These are phyloP conservation scores for Phoxinus dragarum DNA, from an alignment of 2,797 vertebrate species.

Conservation along the genomic window DNA sequence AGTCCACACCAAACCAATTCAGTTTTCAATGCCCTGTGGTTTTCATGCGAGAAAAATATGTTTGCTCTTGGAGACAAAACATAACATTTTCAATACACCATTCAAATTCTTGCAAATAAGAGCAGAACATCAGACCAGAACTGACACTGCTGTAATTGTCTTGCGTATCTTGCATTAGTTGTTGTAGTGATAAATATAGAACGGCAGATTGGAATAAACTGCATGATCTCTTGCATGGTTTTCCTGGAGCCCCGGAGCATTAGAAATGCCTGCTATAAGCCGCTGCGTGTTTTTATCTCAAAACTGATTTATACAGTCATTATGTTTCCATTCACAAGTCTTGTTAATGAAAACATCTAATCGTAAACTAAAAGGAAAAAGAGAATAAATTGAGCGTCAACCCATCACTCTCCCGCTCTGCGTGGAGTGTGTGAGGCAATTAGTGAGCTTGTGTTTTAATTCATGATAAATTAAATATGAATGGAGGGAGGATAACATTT, in stretches of 20 bases:
- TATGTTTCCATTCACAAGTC: constrained; percentile 32
- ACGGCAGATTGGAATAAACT: neutral
- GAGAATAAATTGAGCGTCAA: constrained; percentile 30
- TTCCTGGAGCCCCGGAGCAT: neutral
- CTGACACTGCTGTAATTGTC: constrained; percentile 1
- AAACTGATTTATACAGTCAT: constrained; percentile 12
- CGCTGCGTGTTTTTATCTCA: neutral
- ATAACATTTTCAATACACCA: neutral
- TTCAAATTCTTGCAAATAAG: neutral
- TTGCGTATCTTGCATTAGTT: neutral
- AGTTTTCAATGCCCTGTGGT: neutral
- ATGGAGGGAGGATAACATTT: constrained; percentile 38
- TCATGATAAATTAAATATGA: constrained; percentile 46
- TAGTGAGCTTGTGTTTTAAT: constrained; percentile 42
- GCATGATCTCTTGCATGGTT: constrained; percentile 13
- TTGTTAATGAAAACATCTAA: constrained; percentile 37
- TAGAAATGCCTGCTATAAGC: neutral
- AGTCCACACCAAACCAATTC: constrained; percentile 2
- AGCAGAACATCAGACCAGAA: neutral
- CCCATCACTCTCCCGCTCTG: constrained; percentile 28
- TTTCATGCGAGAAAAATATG: neutral
- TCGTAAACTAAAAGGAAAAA: constrained; percentile 21
- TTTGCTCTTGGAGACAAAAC: neutral
- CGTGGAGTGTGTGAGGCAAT: constrained; percentile 37
- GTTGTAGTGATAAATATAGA: neutral